Evolutionary conservation across 1,140 invertebrate species (phyloP).

Genomic region (Metaphire vulgaris): DNA sequence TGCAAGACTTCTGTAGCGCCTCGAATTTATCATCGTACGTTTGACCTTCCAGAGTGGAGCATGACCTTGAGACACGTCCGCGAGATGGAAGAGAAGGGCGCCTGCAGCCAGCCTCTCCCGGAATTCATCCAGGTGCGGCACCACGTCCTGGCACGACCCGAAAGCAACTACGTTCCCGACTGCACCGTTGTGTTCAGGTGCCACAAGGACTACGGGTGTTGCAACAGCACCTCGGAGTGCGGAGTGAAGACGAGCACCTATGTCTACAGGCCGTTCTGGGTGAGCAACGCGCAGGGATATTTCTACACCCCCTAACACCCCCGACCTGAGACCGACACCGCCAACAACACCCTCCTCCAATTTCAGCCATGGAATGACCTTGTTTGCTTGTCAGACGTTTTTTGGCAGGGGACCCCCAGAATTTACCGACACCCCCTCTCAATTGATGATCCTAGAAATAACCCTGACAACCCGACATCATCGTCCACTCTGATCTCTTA

Average conservation of each 20-base stretch:
- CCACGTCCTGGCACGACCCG: neutral
- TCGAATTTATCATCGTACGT: too few species aligned
- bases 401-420: too few species aligned
- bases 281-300: neutral
- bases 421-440: too few species aligned
- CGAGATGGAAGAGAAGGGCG: neutral
- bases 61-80: neutral
- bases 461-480: too few species aligned
- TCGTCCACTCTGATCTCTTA: too few species aligned
- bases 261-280: neutral
- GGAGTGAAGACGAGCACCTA: neutral
- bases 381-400: too few species aligned
- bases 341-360: neutral
- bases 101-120: neutral
- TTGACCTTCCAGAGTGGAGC: neutral
- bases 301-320: too few species aligned
- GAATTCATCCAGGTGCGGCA: neutral
- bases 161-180: neutral
- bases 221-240: neutral
- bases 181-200: neutral
- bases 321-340: neutral
- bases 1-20: too few species aligned
- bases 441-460: too few species aligned
- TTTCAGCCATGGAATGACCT: neutral
- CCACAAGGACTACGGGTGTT: neutral